phyloP scores from a whole-genome alignment of 2,113 vertebrate species.

The Gasterosteus nipponicus region DNA sequence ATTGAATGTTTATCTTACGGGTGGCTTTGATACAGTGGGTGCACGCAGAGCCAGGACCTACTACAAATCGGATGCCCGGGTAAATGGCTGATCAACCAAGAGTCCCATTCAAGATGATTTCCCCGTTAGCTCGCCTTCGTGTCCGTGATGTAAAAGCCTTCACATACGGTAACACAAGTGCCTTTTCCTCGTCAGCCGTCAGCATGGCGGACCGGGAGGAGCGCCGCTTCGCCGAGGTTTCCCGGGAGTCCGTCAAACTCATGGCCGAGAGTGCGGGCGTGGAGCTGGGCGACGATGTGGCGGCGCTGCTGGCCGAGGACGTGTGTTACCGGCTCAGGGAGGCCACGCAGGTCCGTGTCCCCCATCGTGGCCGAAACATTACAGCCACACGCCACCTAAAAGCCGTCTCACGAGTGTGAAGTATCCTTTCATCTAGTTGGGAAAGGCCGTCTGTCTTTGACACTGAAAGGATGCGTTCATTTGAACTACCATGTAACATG shows the following conservation, averaged over 20 bases:
- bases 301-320: slow-evolving; percentile 88
- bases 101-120: not conserved
- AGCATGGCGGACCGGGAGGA: slow-evolving; percentile 91
- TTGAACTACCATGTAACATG: not conserved
- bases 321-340: slow-evolving; percentile 92
- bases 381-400: no score
- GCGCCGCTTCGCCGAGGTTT: slow-evolving; percentile 90
- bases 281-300: slow-evolving; percentile 89
- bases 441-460: not conserved
- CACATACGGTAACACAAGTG: not conserved
- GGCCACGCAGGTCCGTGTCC: slow-evolving; percentile 84
- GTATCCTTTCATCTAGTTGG: no score
- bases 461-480: not conserved
- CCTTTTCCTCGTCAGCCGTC: not conserved
- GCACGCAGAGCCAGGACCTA: not conserved
- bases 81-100: not conserved
- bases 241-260: slow-evolving; percentile 88
- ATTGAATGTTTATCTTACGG: not conserved
- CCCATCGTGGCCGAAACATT: not conserved
- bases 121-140: not conserved
- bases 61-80: not conserved
- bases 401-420: not conserved
- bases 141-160: not conserved
- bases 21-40: not conserved
- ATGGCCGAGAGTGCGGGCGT: slow-evolving; percentile 90